Conservation (phyloP, 2,113 vertebrate species). For the Variabilichromis moorii region DNA sequence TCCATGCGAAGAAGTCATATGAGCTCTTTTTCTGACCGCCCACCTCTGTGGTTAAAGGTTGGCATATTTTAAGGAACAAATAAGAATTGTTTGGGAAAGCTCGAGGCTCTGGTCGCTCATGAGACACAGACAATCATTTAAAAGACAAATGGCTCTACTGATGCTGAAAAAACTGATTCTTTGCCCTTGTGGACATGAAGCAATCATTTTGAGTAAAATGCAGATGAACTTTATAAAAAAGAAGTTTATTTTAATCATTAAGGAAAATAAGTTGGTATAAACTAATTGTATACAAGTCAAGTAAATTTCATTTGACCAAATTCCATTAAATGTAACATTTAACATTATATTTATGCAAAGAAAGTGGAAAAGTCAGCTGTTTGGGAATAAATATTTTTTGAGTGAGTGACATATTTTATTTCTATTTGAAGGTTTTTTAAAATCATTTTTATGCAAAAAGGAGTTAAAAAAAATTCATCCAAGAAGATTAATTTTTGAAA, state of each 20-base stretch:
- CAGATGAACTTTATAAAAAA: not conserved
- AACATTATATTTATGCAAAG: accelerated
- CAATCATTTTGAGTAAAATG: not conserved
- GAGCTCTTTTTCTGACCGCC: not conserved
- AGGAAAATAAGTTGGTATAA: not conserved
- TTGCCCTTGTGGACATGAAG: not conserved
- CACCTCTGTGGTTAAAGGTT: not conserved
- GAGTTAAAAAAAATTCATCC: not conserved
- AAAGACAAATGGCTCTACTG: not conserved
- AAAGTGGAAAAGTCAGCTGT: not conserved
- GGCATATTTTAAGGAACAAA: not conserved
- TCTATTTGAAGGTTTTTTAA: not conserved
- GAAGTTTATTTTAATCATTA: not conserved
- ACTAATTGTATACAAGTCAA: not conserved
- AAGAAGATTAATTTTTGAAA: accelerated
- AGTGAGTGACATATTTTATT: not conserved
- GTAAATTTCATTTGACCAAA: accelerated
- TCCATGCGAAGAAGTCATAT: not conserved
- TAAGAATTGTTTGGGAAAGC: not conserved
- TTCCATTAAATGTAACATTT: accelerated
- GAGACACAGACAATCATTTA: not conserved
- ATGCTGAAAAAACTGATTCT: accelerated
- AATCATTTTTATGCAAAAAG: accelerated
- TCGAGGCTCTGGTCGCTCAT: not conserved
- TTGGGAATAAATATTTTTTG: not conserved